Evolutionary conservation across 2,113 vertebrate genomes (phyloP), one percentile per base, ranked within the genome.

Genomic region (Romanogobio albipinnatus): DNA sequence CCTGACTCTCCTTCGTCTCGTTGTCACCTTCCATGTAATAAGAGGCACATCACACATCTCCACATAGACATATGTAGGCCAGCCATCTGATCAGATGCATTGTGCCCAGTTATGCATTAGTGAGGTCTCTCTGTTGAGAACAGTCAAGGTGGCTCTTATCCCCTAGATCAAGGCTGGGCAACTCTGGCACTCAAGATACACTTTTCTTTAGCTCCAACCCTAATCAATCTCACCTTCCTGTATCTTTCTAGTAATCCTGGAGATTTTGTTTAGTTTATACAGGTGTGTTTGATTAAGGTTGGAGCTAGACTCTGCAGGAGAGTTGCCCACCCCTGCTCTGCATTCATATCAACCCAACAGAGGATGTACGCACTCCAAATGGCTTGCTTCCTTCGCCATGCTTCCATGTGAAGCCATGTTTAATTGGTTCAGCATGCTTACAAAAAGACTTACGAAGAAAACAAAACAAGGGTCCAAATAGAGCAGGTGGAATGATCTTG

Each of bases 31-130:
- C 43, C 24, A n/a, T 56, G 51, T 53, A 68, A 47, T 71, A 83
- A 86, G n/a, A 66, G 75, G 6, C 6, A 14, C 76, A 71, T 85
- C 39, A 33, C 61, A 56, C 14, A 43, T 77, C 47, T 84, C 36
- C 62, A 29, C 64, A 1, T 19, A 68, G 79, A 81, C 79, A 81
- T 36, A 81, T 81, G 43, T 81, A 81, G 78, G 61, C 24, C 61
- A 66, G 26, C 24, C 78, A 47, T 68, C 61, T 9, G 51, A 66
- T 36, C 61, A 68, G 45, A 81, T 81, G 45, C 15, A 68, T n/a
- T 81, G 24, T 62, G 58, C 39, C 58, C 39, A 45, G 19, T 61
- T 59, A 62, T 45, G 58, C 58, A 26, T 61, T 80, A 47, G 22
- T 17, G 14, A 80, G 24, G 39, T 33, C 77, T 64, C 24, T 0